Conservation (phyloP, 2,113 vertebrate genomes). For the Takifugu bimaculatus region DNA sequence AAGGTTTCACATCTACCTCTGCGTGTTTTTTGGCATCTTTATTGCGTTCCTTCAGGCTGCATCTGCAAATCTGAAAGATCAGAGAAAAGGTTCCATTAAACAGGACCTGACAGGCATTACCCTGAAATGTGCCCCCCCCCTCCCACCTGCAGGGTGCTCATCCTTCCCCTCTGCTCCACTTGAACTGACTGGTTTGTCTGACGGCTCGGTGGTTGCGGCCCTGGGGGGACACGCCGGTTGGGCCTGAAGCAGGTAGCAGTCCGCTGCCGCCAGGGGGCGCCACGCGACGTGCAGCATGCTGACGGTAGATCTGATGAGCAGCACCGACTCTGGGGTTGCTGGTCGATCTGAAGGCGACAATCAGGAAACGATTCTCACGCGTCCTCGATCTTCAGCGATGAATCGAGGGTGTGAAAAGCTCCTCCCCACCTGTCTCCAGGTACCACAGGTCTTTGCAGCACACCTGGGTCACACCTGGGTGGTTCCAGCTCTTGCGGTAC, state of each 20-base stretch:
- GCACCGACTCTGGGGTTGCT: conserved; percentile 81
- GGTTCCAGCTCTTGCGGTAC: conserved; percentile 90
- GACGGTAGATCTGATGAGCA: conserved; percentile 91
- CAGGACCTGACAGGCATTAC: not conserved
- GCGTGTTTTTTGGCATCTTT: not conserved
- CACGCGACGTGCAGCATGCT: conserved; percentile 93
- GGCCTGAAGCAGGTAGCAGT: conserved; percentile 89
- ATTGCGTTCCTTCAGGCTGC: conserved; percentile 7
- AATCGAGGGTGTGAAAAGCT: not conserved
- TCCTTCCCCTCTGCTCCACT: conserved; percentile 1
- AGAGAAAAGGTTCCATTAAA: not conserved
- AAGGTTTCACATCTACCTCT: conserved; percentile 26
- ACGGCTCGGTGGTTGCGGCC: not conserved
- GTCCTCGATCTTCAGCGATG: not conserved
- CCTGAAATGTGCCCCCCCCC: too few species aligned
- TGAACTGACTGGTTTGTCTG: not conserved
- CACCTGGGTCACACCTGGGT: conserved; percentile 76
- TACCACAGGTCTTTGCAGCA: conserved; percentile 99
- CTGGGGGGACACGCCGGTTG: conserved; percentile 68
- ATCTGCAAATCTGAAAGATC: conserved; percentile 19
- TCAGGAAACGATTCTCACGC: too few species aligned
- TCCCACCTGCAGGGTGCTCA: conserved; percentile 22
- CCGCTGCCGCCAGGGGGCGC: conserved; percentile 90
- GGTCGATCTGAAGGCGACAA: conserved; percentile 78
- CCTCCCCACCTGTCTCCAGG: conserved; percentile 89